Percentiles rank a stretch among this genome's conserved stretches.
phyloP scores from a whole-genome alignment of 2,797 vertebrate species.

The Hafferia zeledoni region DNA sequence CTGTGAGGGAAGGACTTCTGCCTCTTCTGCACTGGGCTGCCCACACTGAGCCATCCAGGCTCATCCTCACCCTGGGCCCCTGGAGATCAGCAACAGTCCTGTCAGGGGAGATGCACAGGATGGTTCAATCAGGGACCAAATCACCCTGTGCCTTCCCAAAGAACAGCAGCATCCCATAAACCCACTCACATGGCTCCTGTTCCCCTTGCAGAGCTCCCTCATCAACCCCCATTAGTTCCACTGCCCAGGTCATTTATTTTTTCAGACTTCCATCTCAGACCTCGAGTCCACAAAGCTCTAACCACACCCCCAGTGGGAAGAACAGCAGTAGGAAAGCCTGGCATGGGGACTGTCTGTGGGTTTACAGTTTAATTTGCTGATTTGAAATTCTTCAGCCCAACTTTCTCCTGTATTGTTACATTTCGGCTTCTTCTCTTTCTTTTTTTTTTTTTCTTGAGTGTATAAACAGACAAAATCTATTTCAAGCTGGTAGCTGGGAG shows the following conservation, averaged over 20 bases:
- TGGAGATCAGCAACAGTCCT: neutral
- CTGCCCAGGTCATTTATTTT: neutral
- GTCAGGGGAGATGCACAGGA: rapidly evolving
- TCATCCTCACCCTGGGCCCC: neutral
- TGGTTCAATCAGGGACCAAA: neutral
- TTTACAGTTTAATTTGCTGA: neutral
- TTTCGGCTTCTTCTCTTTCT: neutral
- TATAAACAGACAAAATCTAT: neutral
- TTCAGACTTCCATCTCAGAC: neutral
- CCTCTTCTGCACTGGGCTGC: neutral
- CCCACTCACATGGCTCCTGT: rapidly evolving
- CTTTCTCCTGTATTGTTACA: neutral
- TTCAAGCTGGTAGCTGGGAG: neutral
- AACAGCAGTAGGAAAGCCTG: neutral
- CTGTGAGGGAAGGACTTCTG: neutral
- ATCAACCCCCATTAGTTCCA: rapidly evolving
- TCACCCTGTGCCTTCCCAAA: neutral
- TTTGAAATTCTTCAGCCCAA: neutral
- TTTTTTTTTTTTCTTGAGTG: no score
- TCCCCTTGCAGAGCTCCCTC: neutral
- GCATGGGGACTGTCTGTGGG: rapidly evolving
- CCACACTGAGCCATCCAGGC: neutral
- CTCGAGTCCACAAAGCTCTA: neutral
- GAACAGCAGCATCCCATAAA: neutral
- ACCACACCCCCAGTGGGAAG: rapidly evolving